Evolutionary conservation across 2,888 invertebrate species (phyloP), one percentile per base, ranked within the genome.

Genomic region (Hermaeophaga mercurialis): DNA sequence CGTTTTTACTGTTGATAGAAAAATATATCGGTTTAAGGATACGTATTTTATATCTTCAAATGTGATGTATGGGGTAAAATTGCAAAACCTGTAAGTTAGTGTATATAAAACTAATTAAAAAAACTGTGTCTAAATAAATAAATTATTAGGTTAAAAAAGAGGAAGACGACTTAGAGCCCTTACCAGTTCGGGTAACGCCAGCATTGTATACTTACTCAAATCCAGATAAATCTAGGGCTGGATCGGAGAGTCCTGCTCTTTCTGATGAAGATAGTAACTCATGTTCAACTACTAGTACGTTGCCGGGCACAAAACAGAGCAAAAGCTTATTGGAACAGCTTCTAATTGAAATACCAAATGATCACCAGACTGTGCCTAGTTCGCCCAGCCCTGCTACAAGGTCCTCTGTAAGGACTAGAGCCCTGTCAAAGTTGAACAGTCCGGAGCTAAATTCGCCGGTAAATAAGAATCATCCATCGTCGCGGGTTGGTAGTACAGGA

Each of bases 331-430:
- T 90, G 34, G 89, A 91, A 70, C 91, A 92, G 73, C 82, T 93
- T 67, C 81, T 91, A 1, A 93, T 93, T 67, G 93, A 93, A 75
- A 93, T 93, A 66, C 93, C 93, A 1, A 73, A 72, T 53, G 72
- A 72, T 58, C 73, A 73, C 39, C 63, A 64, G 43, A 52, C 57
- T 48, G 68, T 70, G 39, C 73, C 66, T 5, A 74, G 74, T 65
- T 76, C 75, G 11, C 74, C 75, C 3, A 76, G 76, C 59, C 78
- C 77, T 8, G 75, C 75, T 9, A 79, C 80, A 9, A 66, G 78
- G 43, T 75, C 74, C 15, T 82, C 84, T 48, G 84, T 86, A 7
- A 79, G 87, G 48, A 88, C 88, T 15, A 80, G 88, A 41, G 86
- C 87, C 14, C 84, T 85, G 66, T 86, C 85, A 71, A 87, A 87